Percentiles rank a stretch among this genome's conserved stretches.
Conservation (phyloP, 2,888 invertebrate genomes). For the Eueremaeus valkanovi region DNA sequence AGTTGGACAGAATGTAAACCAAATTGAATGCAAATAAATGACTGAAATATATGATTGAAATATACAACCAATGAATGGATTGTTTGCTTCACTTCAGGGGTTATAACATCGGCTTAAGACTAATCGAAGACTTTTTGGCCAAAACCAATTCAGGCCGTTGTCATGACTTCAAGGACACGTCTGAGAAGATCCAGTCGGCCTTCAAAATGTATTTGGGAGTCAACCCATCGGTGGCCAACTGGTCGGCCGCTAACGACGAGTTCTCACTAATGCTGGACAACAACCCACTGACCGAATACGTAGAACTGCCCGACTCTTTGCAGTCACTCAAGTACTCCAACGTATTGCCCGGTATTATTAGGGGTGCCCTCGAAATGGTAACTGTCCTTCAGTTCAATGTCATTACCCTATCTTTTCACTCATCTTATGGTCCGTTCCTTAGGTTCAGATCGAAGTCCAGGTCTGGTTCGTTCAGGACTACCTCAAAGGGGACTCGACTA, state of each 20-base stretch:
- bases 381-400: slow-evolving; percentile 32
- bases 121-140: slow-evolving; percentile 96
- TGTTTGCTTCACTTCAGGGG: slow-evolving; percentile 59
- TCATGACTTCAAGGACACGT: slow-evolving; percentile 91
- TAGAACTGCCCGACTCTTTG: slow-evolving; percentile 79
- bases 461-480: slow-evolving; percentile 94
- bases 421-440: slow-evolving; percentile 15
- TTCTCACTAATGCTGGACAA: slow-evolving; percentile 91
- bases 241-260: slow-evolving; percentile 91
- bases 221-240: slow-evolving; percentile 85
- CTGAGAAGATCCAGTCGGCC: slow-evolving; percentile 69
- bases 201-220: slow-evolving; percentile 83
- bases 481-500: slow-evolving; percentile 85
- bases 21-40: not conserved
- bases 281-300: slow-evolving; percentile 95
- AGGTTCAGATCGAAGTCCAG: slow-evolving; percentile 84
- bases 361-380: slow-evolving; percentile 98
- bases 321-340: slow-evolving; percentile 83
- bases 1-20: slow-evolving; percentile 71
- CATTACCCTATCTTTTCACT: not conserved
- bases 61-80: not conserved
- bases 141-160: slow-evolving; percentile 84
- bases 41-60: not conserved
- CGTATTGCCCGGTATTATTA: slow-evolving; percentile 74
- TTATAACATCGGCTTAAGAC: slow-evolving; percentile 94